Conservation (phyloP, 1,140 invertebrate species). For the Callitettix versicolor region DNA sequence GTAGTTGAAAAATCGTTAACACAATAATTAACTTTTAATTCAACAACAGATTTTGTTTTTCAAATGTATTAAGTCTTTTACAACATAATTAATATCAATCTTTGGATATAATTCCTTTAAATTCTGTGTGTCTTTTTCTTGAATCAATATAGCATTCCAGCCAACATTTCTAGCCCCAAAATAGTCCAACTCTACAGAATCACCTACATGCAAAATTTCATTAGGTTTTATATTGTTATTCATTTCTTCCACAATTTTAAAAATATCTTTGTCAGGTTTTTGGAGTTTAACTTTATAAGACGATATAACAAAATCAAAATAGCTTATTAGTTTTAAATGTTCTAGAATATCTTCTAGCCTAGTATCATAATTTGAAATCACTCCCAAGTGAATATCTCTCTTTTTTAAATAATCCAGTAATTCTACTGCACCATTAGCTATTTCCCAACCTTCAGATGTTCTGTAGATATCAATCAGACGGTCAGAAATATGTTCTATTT, state of each 20-base stretch:
- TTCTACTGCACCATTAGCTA: conserved; percentile 47
- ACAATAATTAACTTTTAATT: too few relatives aligned
- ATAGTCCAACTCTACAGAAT: conserved; percentile 65
- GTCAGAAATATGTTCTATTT: conserved; percentile 43
- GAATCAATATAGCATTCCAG: conserved; percentile 56
- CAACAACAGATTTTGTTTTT: too few relatives aligned
- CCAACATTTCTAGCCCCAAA: conserved; percentile 56
- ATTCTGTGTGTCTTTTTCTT: conserved; percentile 9
- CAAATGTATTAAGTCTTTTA: background rate
- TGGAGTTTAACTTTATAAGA: conserved; percentile 60
- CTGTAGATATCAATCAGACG: conserved; percentile 51
- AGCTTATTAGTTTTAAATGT: conserved; percentile 48
- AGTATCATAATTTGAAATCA: conserved; percentile 84
- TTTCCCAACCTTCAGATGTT: conserved; percentile 57
- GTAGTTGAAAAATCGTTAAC: too few relatives aligned
- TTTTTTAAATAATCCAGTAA: conserved; percentile 47
- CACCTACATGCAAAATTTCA: conserved; percentile 72
- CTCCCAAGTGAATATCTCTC: conserved; percentile 47
- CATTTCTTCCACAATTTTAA: conserved; percentile 49
- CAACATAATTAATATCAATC: conserved; percentile 13
- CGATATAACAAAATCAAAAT: conserved; percentile 69
- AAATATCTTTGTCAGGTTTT: conserved; percentile 68
- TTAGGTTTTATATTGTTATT: conserved; percentile 36
- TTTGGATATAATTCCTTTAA: conserved; percentile 7
- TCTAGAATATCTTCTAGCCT: conserved; percentile 55